Conservation (phyloP, 2,113 vertebrate species). For the Corapipo altera region DNA sequence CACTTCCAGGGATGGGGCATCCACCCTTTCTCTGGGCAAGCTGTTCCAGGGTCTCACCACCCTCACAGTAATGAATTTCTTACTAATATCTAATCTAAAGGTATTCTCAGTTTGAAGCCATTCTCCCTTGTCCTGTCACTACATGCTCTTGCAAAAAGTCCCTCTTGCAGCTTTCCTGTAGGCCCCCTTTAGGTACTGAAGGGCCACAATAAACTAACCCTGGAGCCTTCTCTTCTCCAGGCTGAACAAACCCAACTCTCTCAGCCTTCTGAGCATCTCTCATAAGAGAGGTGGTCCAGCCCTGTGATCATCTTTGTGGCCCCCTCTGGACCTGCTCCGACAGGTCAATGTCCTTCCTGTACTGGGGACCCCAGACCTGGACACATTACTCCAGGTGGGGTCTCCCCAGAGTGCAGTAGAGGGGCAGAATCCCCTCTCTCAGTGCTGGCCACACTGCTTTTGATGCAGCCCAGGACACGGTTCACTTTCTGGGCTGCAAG, state of each 20-base stretch:
- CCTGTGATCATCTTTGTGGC: background rate
- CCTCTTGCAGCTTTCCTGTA: background rate
- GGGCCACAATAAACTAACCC: background rate
- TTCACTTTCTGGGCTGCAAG: background rate
- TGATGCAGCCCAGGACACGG: background rate
- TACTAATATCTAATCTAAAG: background rate
- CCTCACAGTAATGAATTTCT: background rate
- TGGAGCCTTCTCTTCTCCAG: background rate
- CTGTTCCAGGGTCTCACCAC: background rate
- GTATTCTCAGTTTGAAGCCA: background rate
- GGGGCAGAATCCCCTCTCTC: background rate
- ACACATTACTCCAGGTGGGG: background rate
- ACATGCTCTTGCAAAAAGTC: background rate
- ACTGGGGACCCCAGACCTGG: background rate
- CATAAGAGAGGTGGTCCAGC: background rate
- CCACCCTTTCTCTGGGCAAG: background rate
- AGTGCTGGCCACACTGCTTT: background rate
- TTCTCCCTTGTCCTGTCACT: background rate
- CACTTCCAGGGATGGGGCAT: background rate
- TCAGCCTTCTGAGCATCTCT: background rate
- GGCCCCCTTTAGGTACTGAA: background rate
- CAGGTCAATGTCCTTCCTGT: background rate
- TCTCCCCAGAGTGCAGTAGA: background rate
- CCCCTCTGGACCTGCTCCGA: background rate
- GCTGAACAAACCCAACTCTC: background rate